phyloP scores from a whole-genome alignment of 2,888 invertebrate species.

The Habrosyne pyritoides region DNA sequence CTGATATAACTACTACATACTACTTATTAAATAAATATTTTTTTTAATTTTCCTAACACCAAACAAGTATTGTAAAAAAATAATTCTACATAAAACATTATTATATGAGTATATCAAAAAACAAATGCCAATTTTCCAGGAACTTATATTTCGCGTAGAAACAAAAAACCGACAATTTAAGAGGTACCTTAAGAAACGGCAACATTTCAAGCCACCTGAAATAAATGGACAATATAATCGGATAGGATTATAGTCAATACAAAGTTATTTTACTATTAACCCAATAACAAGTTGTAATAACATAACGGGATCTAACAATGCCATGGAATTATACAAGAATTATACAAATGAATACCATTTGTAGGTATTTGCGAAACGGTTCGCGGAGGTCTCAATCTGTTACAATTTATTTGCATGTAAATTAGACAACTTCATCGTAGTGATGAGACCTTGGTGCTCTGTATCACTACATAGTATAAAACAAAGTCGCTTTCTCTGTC shows the following conservation, averaged over 20 bases:
- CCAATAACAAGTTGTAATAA: conserved; percentile 19
- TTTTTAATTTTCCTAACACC: too few relatives aligned
- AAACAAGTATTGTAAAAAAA: too few relatives aligned
- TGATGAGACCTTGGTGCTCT: conserved; percentile 16
- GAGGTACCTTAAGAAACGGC: conserved; percentile 22
- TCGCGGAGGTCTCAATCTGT: conserved; percentile 60
- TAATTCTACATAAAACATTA: too few relatives aligned
- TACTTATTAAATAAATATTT: too few relatives aligned
- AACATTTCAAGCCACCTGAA: conserved; percentile 32
- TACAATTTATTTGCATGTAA: conserved; percentile 77
- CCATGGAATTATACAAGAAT: conserved; percentile 43
- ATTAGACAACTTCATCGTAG: conserved; percentile 60
- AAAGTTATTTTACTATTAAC: neutral
- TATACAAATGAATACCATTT: conserved; percentile 70
- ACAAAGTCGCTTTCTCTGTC: too few relatives aligned
- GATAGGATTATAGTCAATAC: neutral
- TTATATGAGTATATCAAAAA: too few relatives aligned
- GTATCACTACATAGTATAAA: too few relatives aligned
- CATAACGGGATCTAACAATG: conserved; percentile 50
- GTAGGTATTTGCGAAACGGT: conserved; percentile 48
- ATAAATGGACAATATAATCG: conserved; percentile 19
- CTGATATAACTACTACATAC: too few relatives aligned
- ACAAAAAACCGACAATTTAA: too few relatives aligned
- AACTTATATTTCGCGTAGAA: too few relatives aligned
- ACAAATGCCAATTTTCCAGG: too few relatives aligned